Evolutionary conservation across 2,797 vertebrate genomes (phyloP).

Genomic region (Takifugu ocellatus): DNA sequence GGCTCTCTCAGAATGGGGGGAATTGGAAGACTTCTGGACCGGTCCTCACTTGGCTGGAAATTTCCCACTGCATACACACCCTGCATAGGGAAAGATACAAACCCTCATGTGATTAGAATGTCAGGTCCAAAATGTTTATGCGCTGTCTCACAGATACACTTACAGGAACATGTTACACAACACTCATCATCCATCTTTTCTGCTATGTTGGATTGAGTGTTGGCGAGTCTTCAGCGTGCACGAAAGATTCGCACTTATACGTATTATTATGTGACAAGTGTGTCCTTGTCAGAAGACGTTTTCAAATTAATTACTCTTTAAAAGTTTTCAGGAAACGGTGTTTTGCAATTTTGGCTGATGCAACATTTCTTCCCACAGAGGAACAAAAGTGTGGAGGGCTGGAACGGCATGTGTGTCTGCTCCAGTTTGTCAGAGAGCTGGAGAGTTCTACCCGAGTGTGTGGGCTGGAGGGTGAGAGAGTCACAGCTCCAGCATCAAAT

Average conservation of each 20-base stretch:
- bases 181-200: no score
- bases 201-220: no score
- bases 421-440: conserved; percentile 11
- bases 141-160: no score
- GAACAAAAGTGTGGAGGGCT: conserved; percentile 25
- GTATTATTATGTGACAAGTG: no score
- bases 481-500: conserved; percentile 1
- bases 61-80: conserved; percentile 92
- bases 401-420: conserved; percentile 11
- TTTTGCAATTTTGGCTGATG: neutral
- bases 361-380: conserved; percentile 5
- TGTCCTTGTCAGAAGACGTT: no score
- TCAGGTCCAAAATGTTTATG: no score
- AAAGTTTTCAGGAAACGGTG: no score
- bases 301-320: no score
- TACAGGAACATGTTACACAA: no score
- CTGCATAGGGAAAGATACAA: conserved; percentile 55
- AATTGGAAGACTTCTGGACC: conserved; percentile 62
- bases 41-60: conserved; percentile 89
- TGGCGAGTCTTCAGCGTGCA: no score
- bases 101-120: no score
- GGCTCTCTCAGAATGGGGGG: conserved; percentile 77
- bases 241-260: no score
- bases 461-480: conserved; percentile 31
- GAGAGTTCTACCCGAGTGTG: conserved; percentile 15